Conservation (phyloP, 2,888 invertebrate genomes). For the Autographa gamma region DNA sequence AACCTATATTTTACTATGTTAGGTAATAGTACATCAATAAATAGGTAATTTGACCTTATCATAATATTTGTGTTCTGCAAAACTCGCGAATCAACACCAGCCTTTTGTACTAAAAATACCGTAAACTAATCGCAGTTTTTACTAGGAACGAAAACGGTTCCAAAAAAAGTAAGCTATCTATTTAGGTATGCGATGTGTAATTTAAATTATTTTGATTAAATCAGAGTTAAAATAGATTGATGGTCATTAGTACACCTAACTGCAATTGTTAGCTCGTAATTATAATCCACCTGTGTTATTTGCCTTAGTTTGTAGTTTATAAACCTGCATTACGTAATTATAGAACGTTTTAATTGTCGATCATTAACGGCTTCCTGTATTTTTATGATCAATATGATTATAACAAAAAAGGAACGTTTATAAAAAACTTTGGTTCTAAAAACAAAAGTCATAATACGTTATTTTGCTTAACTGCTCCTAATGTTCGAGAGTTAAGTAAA, state of each 20-base stretch:
- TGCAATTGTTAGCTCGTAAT: slow-evolving; percentile 21
- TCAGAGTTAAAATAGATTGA: slow-evolving; percentile 9
- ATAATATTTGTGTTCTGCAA: background rate
- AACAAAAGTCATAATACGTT: slow-evolving; percentile 18
- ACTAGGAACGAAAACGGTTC: background rate
- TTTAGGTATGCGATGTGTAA: background rate
- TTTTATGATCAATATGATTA: slow-evolving; percentile 11
- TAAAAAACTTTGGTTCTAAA: slow-evolving; percentile 15
- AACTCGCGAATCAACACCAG: background rate
- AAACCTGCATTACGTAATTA: slow-evolving; percentile 22
- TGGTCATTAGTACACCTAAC: slow-evolving; percentile 23
- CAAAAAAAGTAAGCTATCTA: background rate
- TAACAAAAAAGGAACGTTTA: slow-evolving; percentile 34
- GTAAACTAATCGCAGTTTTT: background rate
- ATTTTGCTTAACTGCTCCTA: slow-evolving; percentile 18
- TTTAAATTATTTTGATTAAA: slow-evolving; percentile 16
- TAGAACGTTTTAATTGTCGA: slow-evolving; percentile 22
- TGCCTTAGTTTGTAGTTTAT: background rate
- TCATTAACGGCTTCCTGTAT: slow-evolving; percentile 38
- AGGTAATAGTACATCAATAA: background rate
- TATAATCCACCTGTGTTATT: slow-evolving; percentile 17
- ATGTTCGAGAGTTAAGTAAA: slow-evolving; percentile 37
- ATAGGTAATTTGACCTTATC: background rate
- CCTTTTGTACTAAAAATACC: background rate
- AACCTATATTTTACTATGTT: no score